phyloP scores from a whole-genome alignment of 2,888 invertebrate genomes.

The Nemapogon koenigi region DNA sequence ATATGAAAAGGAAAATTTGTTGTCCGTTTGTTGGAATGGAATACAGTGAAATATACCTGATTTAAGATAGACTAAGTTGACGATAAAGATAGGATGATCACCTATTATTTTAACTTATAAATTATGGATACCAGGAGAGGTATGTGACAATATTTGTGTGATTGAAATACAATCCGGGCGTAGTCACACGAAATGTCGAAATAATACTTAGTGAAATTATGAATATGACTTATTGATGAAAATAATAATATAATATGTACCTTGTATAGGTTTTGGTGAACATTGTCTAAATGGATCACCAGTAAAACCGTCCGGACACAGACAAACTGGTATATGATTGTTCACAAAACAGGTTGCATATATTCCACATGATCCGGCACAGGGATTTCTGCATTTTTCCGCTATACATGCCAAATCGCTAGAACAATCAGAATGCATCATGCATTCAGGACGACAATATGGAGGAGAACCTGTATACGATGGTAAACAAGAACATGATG shows the following conservation, averaged over 20 bases:
- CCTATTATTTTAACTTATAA: too few species aligned
- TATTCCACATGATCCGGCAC: conserved; percentile 71
- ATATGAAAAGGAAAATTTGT: background rate
- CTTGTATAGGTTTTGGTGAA: conserved; percentile 53
- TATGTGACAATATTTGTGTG: too few species aligned
- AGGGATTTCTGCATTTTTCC: conserved; percentile 74
- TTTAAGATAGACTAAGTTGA: too few species aligned
- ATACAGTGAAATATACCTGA: too few species aligned
- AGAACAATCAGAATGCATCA: conserved; percentile 69
- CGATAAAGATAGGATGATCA: too few species aligned
- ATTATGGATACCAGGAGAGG: too few species aligned
- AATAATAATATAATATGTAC: too few species aligned
- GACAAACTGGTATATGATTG: conserved; percentile 77
- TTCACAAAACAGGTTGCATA: conserved; percentile 72
- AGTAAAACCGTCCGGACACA: conserved; percentile 69
- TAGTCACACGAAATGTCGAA: too few species aligned
- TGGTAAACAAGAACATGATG: conserved; percentile 74
- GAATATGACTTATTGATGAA: too few species aligned
- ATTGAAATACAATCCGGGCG: too few species aligned
- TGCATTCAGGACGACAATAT: conserved; percentile 70
- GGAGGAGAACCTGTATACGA: conserved; percentile 71
- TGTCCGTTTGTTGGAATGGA: too few species aligned
- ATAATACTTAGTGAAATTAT: too few species aligned
- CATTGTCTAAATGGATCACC: conserved; percentile 78
- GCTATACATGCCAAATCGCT: conserved; percentile 70